These are phyloP conservation scores for Lytechinus variegatus DNA, from an alignment of 35 echinoderm and acorn worm species.

Conservation along the genomic window DNA sequence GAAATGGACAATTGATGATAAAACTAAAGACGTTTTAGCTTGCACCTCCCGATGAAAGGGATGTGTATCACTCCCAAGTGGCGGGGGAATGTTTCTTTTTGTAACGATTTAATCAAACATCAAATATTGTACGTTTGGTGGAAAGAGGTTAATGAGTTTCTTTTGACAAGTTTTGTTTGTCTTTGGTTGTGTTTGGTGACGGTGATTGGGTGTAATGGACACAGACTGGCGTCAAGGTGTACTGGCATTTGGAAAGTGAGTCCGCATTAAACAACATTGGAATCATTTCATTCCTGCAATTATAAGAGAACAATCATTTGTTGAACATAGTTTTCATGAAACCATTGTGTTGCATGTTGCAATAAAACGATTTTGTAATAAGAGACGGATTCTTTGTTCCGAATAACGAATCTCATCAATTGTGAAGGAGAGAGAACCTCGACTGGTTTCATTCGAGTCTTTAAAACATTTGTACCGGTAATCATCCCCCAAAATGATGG, in stretches of 20 bases:
- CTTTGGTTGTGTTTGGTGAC: neutral
- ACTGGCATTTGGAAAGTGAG: neutral
- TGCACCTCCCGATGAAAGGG: neutral
- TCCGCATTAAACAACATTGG: neutral
- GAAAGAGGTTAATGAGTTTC: slow-evolving; percentile 46
- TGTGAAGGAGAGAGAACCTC: neutral
- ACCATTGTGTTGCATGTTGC: neutral
- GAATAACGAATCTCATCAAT: neutral
- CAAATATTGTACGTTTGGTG: slow-evolving; percentile 7
- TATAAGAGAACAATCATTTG: neutral
- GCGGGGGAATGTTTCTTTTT: slow-evolving; percentile 42
- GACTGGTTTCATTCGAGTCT: neutral
- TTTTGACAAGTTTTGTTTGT: slow-evolving; percentile 15
- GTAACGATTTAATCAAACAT: slow-evolving; percentile 9
- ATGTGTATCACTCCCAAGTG: neutral
- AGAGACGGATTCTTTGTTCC: neutral
- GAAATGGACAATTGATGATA: slow-evolving; percentile 5
- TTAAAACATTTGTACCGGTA: neutral
- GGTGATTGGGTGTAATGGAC: neutral
- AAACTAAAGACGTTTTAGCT: slow-evolving; percentile 27
- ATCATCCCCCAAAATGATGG: slow-evolving; percentile 21
- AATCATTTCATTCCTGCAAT: neutral
- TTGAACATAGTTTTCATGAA: neutral
- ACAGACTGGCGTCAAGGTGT: neutral
- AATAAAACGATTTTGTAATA: neutral